Base-by-base conservation (phyloP, 2,797 vertebrate species). In the Tiaroga cobitis region DNA sequence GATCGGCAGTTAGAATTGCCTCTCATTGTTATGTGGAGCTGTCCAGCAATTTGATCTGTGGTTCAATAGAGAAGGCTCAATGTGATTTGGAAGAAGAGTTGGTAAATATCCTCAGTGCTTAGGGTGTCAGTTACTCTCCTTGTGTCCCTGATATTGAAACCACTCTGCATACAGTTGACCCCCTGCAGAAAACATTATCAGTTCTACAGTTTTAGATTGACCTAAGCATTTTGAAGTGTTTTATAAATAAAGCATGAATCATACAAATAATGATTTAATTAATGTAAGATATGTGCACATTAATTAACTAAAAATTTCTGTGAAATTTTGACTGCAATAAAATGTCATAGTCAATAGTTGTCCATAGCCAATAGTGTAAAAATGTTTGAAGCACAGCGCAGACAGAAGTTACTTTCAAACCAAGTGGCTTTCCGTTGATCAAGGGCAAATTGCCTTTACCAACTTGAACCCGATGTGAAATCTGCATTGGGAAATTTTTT, bases 1-100 rank as follows among this genome's bases (percentile, higher is more conserved):
- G 83, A 89, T 87, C 90, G 39, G 77, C 90, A 94, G 94, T 94
- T 94, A 94, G 93, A 94, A 96, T 95, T 91, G 89, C 89, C 82
- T 93, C 93, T 93, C 39, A 93, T 92, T 92, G 93, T 91, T 91
- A 89, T 87, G 87, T 89, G 88, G 88, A 91, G 93, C 92, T 91
- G 92, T 88, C 87, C 93, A 93, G 91, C 91, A 91, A 93, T 93
- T 93, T 95, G 93, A 95, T 93, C 93, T 88, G 88, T 90, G 86
- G 92, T 93, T 94, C 93, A 93, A 92, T 85, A 93, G 79, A 93
- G 93, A 94, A 92, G 93, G 92, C 91, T 91, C 88, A 92, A 93
- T 91, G 92, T 78, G 51, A 88, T 91, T 91, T 34, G 29, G 69
- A 67, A 67, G 34, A 29, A 87, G 87, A 85, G 83, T 89, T 92